Evolutionary conservation across 2,888 invertebrate genomes (phyloP), one percentile per base, ranked within the genome.

Genomic region (Nysson spinosus): DNA sequence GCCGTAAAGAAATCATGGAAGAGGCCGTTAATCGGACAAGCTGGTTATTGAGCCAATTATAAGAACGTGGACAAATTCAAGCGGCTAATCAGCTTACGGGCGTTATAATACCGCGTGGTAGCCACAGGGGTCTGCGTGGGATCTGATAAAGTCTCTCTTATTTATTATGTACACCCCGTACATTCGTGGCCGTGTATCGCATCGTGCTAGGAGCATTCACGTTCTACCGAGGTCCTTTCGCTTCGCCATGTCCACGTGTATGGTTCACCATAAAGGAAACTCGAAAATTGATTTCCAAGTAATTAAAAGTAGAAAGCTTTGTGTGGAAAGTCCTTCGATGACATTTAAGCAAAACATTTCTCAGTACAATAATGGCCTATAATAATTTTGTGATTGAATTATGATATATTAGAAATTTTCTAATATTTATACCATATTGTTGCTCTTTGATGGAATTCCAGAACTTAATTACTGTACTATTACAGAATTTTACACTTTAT

Each of bases 11-110:
- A 55, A 58, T 30, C 44, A 16, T 22, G 40, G 19, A 12, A 43
- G 47, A 35, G 47, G 16, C 51, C 69, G 78, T 79, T 80, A 78
- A 76, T 78, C 75, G 75, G 74, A 70, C 73, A 76, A 77, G 74
- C 72, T 68, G 78, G 72, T 80, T 72, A 79, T 82, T 77, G 81
- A 78, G 79, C 78, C 83, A 84, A 84, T 83, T 85, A 85, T 82
- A 82, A 75, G 79, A 82, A 84, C 81, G 83, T 82, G 79, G 84
- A 85, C 83, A 85, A 86, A 86, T 85, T 85, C 82, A 80, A 79
- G 78, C 75, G 73, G 77, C 80, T 85, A 86, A 85, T 85, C 84
- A 86, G 86, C 86, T 86, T 85, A 84, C 72, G 73, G 70, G 74
- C 56, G 79, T 75, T 81, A 80, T 82, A 81, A 82, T 83, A 75